Evolutionary conservation across 64 coral and sea anemone species (phyloP).

Genomic region (Orbicella faveolata): DNA sequence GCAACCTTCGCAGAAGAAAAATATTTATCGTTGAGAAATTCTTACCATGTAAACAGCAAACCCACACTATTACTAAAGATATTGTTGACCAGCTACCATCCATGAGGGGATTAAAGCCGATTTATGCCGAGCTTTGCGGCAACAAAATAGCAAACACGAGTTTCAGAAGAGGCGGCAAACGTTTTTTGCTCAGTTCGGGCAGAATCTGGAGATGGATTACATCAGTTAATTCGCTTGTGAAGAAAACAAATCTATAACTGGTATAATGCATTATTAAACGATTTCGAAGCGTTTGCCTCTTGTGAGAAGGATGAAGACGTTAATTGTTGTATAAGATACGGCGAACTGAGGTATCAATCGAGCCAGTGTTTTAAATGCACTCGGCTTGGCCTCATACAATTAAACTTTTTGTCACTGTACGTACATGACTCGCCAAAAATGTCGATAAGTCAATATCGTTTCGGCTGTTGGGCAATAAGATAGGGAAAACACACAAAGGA

Average conservation of each 20-base stretch:
- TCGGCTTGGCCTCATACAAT: background rate
- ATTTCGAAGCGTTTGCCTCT: background rate
- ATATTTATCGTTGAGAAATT: constrained; percentile 12
- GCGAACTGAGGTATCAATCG: background rate
- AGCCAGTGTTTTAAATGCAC: background rate
- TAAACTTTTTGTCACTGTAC: background rate
- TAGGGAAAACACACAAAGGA: background rate
- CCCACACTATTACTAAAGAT: background rate
- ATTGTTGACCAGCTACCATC: background rate
- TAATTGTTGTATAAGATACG: background rate
- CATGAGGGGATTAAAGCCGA: background rate
- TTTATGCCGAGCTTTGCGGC: background rate
- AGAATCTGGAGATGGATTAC: constrained; percentile 12
- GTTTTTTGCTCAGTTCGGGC: background rate
- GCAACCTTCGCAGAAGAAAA: background rate
- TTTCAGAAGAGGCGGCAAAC: background rate
- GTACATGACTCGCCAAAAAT: background rate
- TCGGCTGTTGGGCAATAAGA: background rate
- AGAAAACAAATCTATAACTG: constrained; percentile 10
- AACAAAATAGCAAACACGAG: background rate
- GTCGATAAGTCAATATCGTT: background rate
- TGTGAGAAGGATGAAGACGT: no score
- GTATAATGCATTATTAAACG: constrained; percentile 29
- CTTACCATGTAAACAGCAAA: constrained; percentile 35
- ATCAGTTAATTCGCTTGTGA: background rate